Evolutionary conservation across 2,888 invertebrate genomes (phyloP).

Genomic region (Macroteleia sp.): DNA sequence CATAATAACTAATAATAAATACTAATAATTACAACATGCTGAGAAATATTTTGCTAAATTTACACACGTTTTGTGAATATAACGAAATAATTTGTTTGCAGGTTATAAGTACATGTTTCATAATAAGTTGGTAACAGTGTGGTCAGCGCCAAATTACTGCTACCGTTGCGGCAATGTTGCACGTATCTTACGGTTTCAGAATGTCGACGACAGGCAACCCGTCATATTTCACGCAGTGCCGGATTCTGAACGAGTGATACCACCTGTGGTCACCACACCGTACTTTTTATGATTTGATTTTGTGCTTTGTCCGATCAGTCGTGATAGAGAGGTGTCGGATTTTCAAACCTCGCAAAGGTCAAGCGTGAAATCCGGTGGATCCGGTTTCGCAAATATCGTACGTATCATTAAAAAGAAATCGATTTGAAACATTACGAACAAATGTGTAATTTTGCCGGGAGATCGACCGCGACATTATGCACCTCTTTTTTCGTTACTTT

Average conservation of each 20-base stretch:
- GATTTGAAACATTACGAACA: conserved; percentile 32
- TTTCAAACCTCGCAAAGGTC: conserved; percentile 11
- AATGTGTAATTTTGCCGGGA: conserved; percentile 30
- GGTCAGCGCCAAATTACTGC: conserved; percentile 99
- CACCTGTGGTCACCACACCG: conserved; percentile 95
- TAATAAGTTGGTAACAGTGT: conserved; percentile 97
- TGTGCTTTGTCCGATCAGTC: conserved; percentile 71
- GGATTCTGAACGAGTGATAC: conserved; percentile 96
- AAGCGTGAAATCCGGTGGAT: conserved; percentile 18
- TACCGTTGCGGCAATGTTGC: conserved; percentile 99
- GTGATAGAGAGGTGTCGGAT: conserved; percentile 69
- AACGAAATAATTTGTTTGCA: too few relatives aligned
- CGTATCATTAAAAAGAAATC: conserved; percentile 23
- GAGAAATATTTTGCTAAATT: too few relatives aligned
- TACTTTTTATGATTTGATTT: conserved; percentile 93
- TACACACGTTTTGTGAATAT: too few relatives aligned
- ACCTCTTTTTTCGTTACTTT: conserved; percentile 22
- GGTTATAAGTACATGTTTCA: conserved; percentile 99
- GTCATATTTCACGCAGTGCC: conserved; percentile 98
- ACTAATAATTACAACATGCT: too few relatives aligned
- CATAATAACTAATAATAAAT: too few relatives aligned
- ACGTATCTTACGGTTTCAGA: conserved; percentile 95
- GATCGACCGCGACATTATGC: conserved; percentile 12
- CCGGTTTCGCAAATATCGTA: conserved; percentile 21
- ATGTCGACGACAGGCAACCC: conserved; percentile 90